Conservation (phyloP, 2,888 invertebrate genomes). For the Cylindroiulus punctatus region DNA sequence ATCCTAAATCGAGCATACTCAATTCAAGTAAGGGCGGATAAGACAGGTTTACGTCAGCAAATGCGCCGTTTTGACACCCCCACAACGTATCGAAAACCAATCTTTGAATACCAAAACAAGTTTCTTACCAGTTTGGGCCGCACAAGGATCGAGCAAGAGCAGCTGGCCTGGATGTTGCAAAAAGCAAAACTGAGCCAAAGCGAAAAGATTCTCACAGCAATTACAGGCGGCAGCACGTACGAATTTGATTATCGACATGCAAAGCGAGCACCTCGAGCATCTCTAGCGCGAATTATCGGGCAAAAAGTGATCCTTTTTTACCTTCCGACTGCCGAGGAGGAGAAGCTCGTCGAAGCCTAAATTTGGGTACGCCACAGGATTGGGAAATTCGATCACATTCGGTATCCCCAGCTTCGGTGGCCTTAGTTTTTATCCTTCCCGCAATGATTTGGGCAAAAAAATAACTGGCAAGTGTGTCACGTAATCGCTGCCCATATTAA, state of each 20-base stretch:
- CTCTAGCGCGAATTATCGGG: neutral
- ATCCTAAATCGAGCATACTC: no score
- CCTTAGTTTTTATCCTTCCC: neutral
- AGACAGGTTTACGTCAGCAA: no score
- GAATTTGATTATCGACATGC: neutral
- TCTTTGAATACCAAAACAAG: no score
- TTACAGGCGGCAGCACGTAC: neutral
- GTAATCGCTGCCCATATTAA: constrained; percentile 5
- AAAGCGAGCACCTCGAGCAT: constrained; percentile 25
- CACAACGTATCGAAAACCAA: no score
- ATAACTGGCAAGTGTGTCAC: constrained; percentile 23
- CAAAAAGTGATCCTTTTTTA: neutral
- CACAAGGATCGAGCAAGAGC: neutral
- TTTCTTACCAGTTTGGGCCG: neutral
- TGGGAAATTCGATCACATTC: constrained; percentile 5
- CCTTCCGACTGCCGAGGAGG: neutral
- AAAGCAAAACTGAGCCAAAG: neutral
- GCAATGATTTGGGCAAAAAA: neutral
- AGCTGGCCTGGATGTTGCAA: neutral
- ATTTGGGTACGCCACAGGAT: neutral
- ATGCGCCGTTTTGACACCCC: no score
- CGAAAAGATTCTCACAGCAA: constrained; percentile 7
- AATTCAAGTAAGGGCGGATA: no score
- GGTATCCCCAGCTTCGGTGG: neutral
- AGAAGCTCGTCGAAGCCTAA: constrained; percentile 7